These are phyloP conservation scores for Stichopus horrens DNA, from an alignment of 53 echinoderm and acorn worm genomes.

Conservation along the genomic window DNA sequence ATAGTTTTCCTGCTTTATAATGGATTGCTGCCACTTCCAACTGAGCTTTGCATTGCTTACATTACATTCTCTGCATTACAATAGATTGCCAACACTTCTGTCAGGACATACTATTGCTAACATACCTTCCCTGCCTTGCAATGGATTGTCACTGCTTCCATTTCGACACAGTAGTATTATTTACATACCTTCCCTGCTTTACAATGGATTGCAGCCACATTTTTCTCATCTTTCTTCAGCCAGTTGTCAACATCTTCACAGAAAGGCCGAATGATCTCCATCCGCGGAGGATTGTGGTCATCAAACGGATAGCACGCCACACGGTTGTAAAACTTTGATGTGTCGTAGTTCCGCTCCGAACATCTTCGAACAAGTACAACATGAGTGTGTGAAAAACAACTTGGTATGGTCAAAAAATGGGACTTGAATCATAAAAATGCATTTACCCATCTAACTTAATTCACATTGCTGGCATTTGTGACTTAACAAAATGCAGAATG, in stretches of 20 bases:
- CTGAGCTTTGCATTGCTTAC: constrained; percentile 39
- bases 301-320: constrained; percentile 98
- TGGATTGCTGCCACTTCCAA: constrained; percentile 91
- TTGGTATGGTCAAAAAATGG: not conserved
- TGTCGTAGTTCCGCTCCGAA: constrained; percentile 93
- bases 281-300: constrained; percentile 93
- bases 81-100: no score
- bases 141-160: no score
- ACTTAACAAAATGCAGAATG: no score
- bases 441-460: no score
- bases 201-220: constrained; percentile 94
- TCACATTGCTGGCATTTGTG: no score
- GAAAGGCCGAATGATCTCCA: constrained; percentile 87
- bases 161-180: not conserved
- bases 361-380: constrained; percentile 57
- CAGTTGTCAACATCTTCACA: constrained; percentile 86
- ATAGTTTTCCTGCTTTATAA: constrained; percentile 91
- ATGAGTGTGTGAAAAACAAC: constrained; percentile 3
- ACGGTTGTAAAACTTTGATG: constrained; percentile 78
- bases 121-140: constrained; percentile 59
- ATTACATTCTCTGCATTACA: no score
- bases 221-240: constrained; percentile 74
- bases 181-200: constrained; percentile 85
- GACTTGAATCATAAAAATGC: no score
- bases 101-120: no score